Evolutionary conservation across 1,140 invertebrate genomes (phyloP), one percentile per base, ranked within the genome.

Genomic region (Bombus breviceps): DNA sequence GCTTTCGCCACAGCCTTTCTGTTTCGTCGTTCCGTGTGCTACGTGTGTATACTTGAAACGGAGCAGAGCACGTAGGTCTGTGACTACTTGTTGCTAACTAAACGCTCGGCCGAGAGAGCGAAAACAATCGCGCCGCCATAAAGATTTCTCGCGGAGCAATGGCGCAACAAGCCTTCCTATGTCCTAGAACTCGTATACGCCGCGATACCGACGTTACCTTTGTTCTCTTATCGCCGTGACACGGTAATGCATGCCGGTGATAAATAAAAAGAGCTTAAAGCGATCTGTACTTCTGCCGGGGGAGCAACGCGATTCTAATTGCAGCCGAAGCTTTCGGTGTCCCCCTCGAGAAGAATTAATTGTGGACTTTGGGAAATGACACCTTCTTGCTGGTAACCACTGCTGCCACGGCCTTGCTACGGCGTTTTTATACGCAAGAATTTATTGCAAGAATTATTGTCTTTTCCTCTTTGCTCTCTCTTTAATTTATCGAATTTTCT

Each of bases 11-110:
- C 34, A 12, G 12, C n/a, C 34, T 53, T 79, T 64, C 32, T 41
- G 69, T 80, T 77, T 53, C 39, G 12, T 41, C 4, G 28, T 71
- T 74, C 86, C 28, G 68, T 25, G 37, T 86, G 68, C 28, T 32
- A 22, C 62, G 62, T 69, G 77, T 57, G 37, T 59, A 76, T 32
- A 82, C 43, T 82, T 18, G 53, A 5, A 69, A 79, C 59, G 66
- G 34, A 34, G 32, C 18, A 6, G 32, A 32, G 73, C 57, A 43
- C 41, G 77, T 53, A 47, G 18, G 78, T 64, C 62, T 57, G 62
- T 73, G 41, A 82, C 88, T 79, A 89, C 88, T 89, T 89, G 88
- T 89, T 89, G 88, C 88, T 89, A 88, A 89, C 88, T 86, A 86
- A 89, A 89, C 68, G 75, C 28, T 32, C 37, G 41, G 41, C 71